These are phyloP conservation scores for Campylorhamphus procurvoides DNA, from an alignment of 2,113 vertebrate species.

Conservation along the genomic window DNA sequence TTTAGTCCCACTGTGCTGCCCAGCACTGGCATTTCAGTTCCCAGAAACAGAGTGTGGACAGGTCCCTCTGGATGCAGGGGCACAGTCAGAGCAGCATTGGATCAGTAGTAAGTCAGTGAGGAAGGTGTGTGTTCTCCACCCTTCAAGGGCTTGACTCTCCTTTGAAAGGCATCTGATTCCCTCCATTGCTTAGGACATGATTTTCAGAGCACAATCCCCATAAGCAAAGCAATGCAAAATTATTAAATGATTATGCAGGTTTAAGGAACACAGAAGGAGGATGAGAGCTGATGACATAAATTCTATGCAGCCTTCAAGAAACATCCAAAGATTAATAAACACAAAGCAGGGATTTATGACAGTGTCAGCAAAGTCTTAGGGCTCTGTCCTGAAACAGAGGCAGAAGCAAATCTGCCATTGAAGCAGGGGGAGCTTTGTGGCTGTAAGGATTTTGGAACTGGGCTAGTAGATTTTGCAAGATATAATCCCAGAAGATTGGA, in stretches of 20 bases:
- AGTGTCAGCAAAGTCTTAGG: constrained; percentile 7
- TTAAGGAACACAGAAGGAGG: constrained; percentile 15
- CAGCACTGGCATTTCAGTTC: background rate
- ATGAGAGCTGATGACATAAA: background rate
- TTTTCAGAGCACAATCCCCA: background rate
- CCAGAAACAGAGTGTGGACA: background rate
- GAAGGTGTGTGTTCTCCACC: background rate
- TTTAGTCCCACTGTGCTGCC: background rate
- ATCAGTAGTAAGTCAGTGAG: background rate
- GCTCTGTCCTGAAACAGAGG: constrained; percentile 56
- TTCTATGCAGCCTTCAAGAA: background rate
- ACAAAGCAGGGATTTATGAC: constrained; percentile 43
- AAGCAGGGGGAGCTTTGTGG: constrained; percentile 2
- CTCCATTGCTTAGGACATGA: background rate
- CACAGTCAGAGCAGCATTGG: background rate
- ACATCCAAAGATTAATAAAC: constrained; percentile 21
- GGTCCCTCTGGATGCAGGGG: background rate
- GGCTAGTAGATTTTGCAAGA: background rate
- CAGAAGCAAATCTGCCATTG: constrained; percentile 41
- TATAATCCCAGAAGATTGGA: background rate
- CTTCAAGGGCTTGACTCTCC: background rate
- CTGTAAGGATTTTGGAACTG: constrained; percentile 17
- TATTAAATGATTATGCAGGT: background rate
- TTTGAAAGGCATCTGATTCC: background rate
- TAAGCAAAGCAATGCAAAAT: background rate